These are phyloP conservation scores for Spialia ferax DNA, from an alignment of 2,888 invertebrate genomes.

Conservation along the genomic window DNA sequence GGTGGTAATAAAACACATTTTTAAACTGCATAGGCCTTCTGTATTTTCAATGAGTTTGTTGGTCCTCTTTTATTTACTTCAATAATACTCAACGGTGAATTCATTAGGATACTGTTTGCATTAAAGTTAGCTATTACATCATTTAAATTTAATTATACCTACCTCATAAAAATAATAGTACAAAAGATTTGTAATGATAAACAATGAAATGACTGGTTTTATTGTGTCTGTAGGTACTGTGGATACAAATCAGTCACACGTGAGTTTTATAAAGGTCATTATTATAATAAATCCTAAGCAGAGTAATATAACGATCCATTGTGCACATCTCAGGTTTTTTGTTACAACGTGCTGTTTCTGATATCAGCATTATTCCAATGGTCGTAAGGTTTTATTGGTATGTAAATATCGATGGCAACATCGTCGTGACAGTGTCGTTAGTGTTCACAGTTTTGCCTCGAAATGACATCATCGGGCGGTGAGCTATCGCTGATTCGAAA, in stretches of 20 bases:
- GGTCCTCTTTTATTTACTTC: background rate
- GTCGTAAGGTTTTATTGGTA: constrained; percentile 30
- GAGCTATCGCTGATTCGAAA: constrained; percentile 19
- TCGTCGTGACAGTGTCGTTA: constrained; percentile 21
- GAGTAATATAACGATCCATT: constrained; percentile 20
- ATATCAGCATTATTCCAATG: constrained; percentile 21
- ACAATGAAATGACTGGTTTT: background rate
- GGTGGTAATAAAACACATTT: background rate
- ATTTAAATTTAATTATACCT: background rate
- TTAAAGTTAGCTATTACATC: background rate
- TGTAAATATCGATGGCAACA: constrained; percentile 33
- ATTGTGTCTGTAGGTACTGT: background rate
- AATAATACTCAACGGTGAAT: too few relatives aligned
- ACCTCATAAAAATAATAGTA: background rate
- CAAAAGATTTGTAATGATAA: background rate
- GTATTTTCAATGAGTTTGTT: background rate
- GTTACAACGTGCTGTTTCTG: constrained; percentile 27
- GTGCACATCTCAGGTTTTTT: constrained; percentile 23
- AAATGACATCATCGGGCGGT: constrained; percentile 24
- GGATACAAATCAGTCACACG: background rate
- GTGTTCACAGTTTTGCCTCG: constrained; percentile 24
- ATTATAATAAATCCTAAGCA: constrained; percentile 19
- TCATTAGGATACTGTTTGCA: background rate
- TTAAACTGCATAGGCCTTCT: background rate
- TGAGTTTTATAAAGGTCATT: background rate